Conservation (phyloP, 2,113 vertebrate species). For the Hemiscyllium ocellatum region DNA sequence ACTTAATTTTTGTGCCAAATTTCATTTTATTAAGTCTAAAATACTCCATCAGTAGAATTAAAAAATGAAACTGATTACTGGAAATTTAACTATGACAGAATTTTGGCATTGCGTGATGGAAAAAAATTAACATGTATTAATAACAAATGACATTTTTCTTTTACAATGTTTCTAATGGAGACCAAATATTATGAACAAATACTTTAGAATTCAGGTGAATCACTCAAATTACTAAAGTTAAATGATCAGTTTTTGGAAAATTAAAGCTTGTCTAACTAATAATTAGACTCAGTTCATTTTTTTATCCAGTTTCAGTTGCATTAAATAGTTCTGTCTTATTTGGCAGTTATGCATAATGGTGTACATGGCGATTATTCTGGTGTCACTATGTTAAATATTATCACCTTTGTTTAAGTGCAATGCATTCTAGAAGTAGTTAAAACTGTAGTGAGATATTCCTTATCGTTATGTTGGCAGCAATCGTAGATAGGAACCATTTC, state of each 20-base stretch:
- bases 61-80: neutral
- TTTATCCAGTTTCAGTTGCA: neutral
- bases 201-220: neutral
- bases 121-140: constrained; percentile 22
- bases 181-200: neutral
- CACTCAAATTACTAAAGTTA: neutral
- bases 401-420: neutral
- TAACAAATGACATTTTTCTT: neutral
- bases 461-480: neutral
- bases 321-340: neutral
- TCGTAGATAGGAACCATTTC: neutral
- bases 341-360: neutral
- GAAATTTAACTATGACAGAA: constrained; percentile 1
- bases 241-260: neutral
- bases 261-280: neutral
- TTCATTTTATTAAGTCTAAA: constrained; percentile 6
- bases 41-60: neutral
- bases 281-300: neutral
- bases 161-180: neutral
- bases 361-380: neutral
- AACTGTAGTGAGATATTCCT: neutral
- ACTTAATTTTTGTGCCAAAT: constrained; percentile 19
- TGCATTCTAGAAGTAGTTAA: neutral
- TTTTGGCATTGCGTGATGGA: neutral
- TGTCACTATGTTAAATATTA: neutral